A percentile compares a stretch with the other conserved stretches of the same genome.
These are phyloP conservation scores for Gadopsis bispinosus DNA, from an alignment of 2,797 vertebrate species.

Conservation along the genomic window DNA sequence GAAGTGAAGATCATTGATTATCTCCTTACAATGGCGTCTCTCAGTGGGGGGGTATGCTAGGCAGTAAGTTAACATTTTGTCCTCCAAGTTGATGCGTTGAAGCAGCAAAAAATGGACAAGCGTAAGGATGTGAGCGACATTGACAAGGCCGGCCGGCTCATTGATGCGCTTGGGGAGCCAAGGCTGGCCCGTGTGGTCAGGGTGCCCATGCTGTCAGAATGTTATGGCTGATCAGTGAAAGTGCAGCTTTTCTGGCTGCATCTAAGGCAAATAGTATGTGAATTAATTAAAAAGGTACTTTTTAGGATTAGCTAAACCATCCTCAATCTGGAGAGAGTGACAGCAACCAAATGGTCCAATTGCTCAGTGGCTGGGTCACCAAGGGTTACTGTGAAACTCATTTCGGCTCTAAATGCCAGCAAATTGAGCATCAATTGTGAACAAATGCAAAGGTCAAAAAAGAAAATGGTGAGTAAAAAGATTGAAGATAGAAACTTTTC, in stretches of 20 bases:
- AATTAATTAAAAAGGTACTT: conserved; percentile 42
- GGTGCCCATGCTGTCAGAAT: too few species aligned
- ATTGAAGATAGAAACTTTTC: conserved; percentile 60
- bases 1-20: too few species aligned
- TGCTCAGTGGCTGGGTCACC: conserved; percentile 58
- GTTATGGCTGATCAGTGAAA: background rate
- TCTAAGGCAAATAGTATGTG: conserved; percentile 22
- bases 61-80: too few species aligned
- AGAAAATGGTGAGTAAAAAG: conserved; percentile 70
- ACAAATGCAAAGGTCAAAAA: conserved; percentile 78
- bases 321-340: conserved; percentile 55
- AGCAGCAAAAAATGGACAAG: too few species aligned
- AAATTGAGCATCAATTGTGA: conserved; percentile 80
- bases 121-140: too few species aligned
- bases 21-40: too few species aligned
- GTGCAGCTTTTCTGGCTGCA: background rate
- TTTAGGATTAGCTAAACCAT: conserved; percentile 39
- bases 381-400: conserved; percentile 73
- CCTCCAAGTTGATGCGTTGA: too few species aligned
- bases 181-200: too few species aligned
- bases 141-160: too few species aligned
- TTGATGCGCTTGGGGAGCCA: too few species aligned
- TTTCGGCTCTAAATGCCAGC: conserved; percentile 77
- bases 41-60: too few species aligned
- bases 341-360: conserved; percentile 68